Evolutionary conservation across 2,797 vertebrate species (phyloP).

Genomic region (Onychomys arenicola): DNA sequence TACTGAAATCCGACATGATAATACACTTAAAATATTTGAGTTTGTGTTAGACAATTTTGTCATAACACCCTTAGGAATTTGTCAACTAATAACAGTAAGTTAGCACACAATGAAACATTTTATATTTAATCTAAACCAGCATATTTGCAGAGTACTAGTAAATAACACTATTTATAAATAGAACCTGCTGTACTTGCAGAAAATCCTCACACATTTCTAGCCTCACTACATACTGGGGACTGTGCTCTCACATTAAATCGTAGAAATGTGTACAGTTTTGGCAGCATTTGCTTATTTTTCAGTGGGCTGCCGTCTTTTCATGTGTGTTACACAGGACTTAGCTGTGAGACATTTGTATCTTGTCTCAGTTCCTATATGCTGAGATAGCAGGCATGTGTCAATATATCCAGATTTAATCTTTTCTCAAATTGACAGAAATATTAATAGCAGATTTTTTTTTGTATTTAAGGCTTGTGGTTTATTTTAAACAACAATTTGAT

Average conservation of each 20-base stretch:
- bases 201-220: background rate
- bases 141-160: background rate
- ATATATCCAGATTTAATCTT: background rate
- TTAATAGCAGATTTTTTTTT: background rate
- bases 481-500: constrained; percentile 22
- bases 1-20: background rate
- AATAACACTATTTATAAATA: background rate
- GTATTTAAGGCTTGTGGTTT: background rate
- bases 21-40: background rate
- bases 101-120: background rate
- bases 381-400: background rate
- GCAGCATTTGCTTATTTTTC: background rate
- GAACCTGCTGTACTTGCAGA: background rate
- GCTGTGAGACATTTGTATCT: too few species aligned
- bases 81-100: background rate
- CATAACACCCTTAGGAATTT: background rate
- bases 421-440: background rate
- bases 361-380: too few species aligned
- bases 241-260: background rate
- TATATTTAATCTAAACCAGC: background rate
- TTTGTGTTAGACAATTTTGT: background rate
- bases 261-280: background rate
- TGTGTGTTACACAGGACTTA: background rate
- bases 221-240: background rate
- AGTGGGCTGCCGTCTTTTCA: background rate